Conservation (phyloP, 2,113 vertebrate genomes). For the Platanista minor region DNA sequence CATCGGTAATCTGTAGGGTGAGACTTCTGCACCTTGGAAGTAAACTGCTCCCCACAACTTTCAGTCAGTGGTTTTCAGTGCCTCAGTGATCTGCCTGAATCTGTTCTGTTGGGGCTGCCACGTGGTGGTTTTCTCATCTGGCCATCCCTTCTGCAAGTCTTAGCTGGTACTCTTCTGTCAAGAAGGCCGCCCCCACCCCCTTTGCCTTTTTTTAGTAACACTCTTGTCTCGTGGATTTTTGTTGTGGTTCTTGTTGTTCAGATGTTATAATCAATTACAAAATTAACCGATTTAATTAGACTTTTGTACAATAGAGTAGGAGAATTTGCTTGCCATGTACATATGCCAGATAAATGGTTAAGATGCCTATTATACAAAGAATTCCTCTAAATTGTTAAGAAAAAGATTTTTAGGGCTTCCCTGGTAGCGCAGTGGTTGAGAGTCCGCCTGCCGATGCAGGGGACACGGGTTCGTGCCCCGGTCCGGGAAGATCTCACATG, state of each 20-base stretch:
- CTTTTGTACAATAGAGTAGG: background rate
- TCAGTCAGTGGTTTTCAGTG: background rate
- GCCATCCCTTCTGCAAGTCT: background rate
- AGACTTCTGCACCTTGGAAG: background rate
- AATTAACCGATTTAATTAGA: background rate
- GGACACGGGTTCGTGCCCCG: too few species aligned
- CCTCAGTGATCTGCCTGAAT: background rate
- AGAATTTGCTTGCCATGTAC: background rate
- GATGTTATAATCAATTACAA: background rate
- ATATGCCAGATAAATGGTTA: background rate
- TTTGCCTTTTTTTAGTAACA: background rate
- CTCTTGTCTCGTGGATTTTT: background rate
- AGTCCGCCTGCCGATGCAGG: too few species aligned
- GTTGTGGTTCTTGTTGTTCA: background rate
- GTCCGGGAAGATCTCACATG: too few species aligned
- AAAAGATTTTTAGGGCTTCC: background rate
- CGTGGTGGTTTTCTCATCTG: background rate
- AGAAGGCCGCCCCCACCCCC: background rate
- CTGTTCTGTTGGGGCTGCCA: rapidly evolving
- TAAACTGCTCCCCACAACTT: background rate
- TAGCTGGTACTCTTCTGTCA: background rate
- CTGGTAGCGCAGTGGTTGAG: too few species aligned
- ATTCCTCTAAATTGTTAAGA: background rate
- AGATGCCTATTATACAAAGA: background rate
- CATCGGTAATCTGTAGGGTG: background rate